A percentile compares a stretch with the other conserved stretches of the same genome.
These are phyloP conservation scores for Hoplias malabaricus DNA, from an alignment of 2,113 vertebrate genomes.

Conservation along the genomic window DNA sequence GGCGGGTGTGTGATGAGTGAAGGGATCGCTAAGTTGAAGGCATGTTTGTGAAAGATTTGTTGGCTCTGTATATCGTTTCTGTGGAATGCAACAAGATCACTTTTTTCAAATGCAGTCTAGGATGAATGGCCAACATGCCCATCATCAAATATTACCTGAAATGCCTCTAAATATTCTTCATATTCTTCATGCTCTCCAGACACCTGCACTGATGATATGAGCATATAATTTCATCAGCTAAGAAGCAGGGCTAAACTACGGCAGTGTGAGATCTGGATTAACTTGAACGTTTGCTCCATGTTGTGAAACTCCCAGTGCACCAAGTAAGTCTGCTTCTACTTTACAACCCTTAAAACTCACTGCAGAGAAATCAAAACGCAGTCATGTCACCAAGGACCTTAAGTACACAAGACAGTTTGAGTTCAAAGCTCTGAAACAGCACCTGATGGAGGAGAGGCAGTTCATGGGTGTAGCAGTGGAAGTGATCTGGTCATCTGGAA, in stretches of 20 bases:
- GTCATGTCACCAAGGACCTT: background rate
- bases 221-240: slow-evolving; percentile 3
- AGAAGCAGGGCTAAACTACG: background rate
- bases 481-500: too few species aligned
- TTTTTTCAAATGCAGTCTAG: too few species aligned
- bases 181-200: background rate
- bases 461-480: slow-evolving; percentile 3
- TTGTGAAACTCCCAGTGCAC: background rate
- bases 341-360: background rate
- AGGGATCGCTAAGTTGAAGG: too few species aligned
- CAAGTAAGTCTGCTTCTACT: slow-evolving; percentile 13
- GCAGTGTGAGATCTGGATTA: background rate
- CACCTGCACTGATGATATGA: background rate
- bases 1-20: too few species aligned
- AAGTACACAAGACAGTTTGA: slow-evolving; percentile 6
- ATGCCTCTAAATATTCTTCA: background rate
- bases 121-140: too few species aligned
- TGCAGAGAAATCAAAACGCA: slow-evolving; percentile 17
- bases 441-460: background rate
- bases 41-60: too few species aligned
- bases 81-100: too few species aligned
- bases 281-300: background rate
- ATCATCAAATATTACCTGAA: background rate
- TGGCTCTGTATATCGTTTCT: too few species aligned
- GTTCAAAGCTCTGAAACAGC: background rate